Evolutionary conservation across 2,113 vertebrate species (phyloP).

Genomic region (Delphinus delphis): DNA sequence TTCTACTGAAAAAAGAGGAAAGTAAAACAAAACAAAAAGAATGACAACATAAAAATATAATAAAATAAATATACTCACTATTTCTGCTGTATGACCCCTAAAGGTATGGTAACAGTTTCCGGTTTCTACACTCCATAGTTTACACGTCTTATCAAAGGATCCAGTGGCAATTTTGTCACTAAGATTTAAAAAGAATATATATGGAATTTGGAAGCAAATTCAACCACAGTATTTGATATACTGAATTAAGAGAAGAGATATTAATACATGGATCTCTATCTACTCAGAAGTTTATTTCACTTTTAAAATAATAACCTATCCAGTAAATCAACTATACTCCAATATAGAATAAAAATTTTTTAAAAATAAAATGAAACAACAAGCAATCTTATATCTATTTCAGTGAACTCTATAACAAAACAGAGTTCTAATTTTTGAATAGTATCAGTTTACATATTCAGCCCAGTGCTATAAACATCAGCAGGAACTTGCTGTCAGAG

Average conservation of each 20-base stretch:
- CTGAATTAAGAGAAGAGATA: background rate
- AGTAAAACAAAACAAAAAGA: background rate
- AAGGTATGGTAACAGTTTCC: slow-evolving; percentile 95
- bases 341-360: background rate
- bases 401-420: background rate
- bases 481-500: fast-evolving
- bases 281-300: background rate
- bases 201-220: background rate
- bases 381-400: background rate
- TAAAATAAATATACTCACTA: slow-evolving; percentile 86
- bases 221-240: background rate
- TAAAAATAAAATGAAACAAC: background rate
- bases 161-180: slow-evolving; percentile 98
- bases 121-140: slow-evolving; percentile 93
- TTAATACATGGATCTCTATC: fast-evolving
- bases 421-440: background rate
- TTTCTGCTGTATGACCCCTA: slow-evolving; percentile 93
- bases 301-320: background rate
- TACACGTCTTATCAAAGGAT: slow-evolving; percentile 97
- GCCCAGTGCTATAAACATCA: background rate
- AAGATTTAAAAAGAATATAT: slow-evolving; percentile 53
- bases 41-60: background rate
- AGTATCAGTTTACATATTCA: background rate
- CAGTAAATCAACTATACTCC: background rate
- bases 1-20: background rate